Percentiles rank a stretch among this genome's conserved stretches.
These are phyloP conservation scores for Aradophagus sp. DNA, from an alignment of 1,140 invertebrate genomes.

Conservation along the genomic window DNA sequence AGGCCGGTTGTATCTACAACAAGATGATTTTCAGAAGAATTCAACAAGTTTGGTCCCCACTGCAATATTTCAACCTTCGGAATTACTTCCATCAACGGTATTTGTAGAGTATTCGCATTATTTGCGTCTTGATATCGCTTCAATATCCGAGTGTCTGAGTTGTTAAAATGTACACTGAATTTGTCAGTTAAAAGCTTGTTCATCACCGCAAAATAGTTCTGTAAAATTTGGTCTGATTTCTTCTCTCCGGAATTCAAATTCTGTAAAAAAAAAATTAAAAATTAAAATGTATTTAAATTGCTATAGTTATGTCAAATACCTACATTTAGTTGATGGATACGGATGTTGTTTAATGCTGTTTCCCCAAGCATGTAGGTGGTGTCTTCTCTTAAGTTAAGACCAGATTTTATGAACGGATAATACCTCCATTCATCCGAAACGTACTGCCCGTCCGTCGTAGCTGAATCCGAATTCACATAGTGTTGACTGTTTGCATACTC, in stretches of 20 bases:
- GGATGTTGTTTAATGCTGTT: slow-evolving; percentile 74
- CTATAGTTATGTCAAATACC: neutral
- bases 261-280: slow-evolving; percentile 9
- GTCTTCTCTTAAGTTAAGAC: neutral
- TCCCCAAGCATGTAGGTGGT: slow-evolving; percentile 76
- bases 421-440: slow-evolving; percentile 79
- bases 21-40: slow-evolving; percentile 55
- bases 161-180: slow-evolving; percentile 43
- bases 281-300: neutral
- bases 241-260: slow-evolving; percentile 1
- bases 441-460: slow-evolving; percentile 77
- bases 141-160: slow-evolving; percentile 25
- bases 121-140: slow-evolving; percentile 38
- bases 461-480: slow-evolving; percentile 63
- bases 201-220: slow-evolving; percentile 33
- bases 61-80: slow-evolving; percentile 21
- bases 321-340: slow-evolving; percentile 62
- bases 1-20: slow-evolving; percentile 52
- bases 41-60: slow-evolving; percentile 4
- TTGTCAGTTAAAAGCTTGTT: slow-evolving; percentile 24
- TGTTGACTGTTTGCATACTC: slow-evolving; percentile 76
- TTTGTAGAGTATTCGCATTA: slow-evolving; percentile 46
- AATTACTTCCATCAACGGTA: slow-evolving; percentile 27
- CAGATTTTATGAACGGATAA: slow-evolving; percentile 78
- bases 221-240: slow-evolving; percentile 37